phyloP scores from a whole-genome alignment of 2,113 vertebrate genomes.

The Aix galericulata region DNA sequence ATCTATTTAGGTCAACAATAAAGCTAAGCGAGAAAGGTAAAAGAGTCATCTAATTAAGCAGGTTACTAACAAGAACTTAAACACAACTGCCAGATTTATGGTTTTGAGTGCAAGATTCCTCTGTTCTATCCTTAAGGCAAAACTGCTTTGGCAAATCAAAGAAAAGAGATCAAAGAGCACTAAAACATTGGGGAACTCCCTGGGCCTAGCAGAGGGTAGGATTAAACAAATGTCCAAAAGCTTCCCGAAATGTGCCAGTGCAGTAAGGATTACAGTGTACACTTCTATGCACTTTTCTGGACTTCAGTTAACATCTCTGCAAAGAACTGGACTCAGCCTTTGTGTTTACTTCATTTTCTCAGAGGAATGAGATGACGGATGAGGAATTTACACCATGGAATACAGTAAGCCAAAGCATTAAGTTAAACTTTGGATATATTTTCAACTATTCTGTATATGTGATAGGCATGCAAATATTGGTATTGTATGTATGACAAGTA shows the following conservation, averaged over 20 bases:
- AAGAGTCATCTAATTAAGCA: background rate
- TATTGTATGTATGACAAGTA: background rate
- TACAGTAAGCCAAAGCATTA: background rate
- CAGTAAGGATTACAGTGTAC: background rate
- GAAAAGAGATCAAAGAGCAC: background rate
- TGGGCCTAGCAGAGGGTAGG: background rate
- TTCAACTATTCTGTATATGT: background rate
- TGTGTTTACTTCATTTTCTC: background rate
- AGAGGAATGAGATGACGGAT: background rate
- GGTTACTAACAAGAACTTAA: background rate
- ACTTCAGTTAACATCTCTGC: background rate
- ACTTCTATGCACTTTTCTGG: background rate
- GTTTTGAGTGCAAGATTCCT: background rate
- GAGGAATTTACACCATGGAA: background rate
- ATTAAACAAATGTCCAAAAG: background rate
- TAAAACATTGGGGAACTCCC: background rate
- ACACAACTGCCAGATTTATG: background rate
- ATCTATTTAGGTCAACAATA: background rate
- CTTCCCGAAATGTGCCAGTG: background rate
- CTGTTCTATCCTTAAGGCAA: background rate
- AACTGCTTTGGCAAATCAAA: background rate
- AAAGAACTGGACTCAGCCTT: background rate
- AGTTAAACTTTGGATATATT: background rate
- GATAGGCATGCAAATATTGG: background rate
- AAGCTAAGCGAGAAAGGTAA: background rate